phyloP scores from a whole-genome alignment of 1,140 invertebrate genomes.

The Bombus pyrosoma region DNA sequence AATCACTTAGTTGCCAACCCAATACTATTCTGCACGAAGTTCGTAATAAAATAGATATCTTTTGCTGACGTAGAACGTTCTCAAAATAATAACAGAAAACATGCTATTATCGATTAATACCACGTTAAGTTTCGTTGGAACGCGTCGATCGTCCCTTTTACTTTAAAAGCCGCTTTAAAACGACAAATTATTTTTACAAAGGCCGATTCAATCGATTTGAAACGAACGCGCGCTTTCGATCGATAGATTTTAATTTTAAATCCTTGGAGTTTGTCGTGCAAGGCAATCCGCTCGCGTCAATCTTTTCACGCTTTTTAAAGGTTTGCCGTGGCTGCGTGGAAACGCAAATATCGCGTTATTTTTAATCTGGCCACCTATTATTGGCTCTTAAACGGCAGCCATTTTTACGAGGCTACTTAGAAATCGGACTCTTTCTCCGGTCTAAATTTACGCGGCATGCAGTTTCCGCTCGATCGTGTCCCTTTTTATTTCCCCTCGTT shows the following conservation, averaged over 20 bases:
- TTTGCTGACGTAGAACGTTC: accelerated
- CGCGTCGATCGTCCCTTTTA: too few relatives aligned
- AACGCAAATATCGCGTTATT: conserved; percentile 29
- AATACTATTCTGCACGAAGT: too few relatives aligned
- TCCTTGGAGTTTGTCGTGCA: neutral
- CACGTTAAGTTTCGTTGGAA: too few relatives aligned
- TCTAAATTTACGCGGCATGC: conserved; percentile 4
- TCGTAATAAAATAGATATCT: too few relatives aligned
- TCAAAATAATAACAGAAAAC: too few relatives aligned
- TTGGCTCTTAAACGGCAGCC: conserved; percentile 25
- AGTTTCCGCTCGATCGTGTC: neutral
- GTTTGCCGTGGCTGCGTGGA: neutral
- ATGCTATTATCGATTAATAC: too few relatives aligned
- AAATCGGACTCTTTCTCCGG: neutral
- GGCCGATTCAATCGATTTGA: neutral
- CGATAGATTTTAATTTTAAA: neutral
- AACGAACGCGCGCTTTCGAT: neutral
- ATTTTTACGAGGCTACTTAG: conserved; percentile 20
- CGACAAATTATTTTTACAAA: neutral
- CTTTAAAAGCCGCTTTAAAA: too few relatives aligned
- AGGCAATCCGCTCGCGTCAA: neutral
- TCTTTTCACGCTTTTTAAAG: conserved; percentile 7
- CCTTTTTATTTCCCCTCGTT: neutral
- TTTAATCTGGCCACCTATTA: conserved; percentile 17
- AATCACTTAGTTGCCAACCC: too few relatives aligned